Evolutionary conservation across 2,113 vertebrate species (phyloP).

Genomic region (Alligator mississippiensis): DNA sequence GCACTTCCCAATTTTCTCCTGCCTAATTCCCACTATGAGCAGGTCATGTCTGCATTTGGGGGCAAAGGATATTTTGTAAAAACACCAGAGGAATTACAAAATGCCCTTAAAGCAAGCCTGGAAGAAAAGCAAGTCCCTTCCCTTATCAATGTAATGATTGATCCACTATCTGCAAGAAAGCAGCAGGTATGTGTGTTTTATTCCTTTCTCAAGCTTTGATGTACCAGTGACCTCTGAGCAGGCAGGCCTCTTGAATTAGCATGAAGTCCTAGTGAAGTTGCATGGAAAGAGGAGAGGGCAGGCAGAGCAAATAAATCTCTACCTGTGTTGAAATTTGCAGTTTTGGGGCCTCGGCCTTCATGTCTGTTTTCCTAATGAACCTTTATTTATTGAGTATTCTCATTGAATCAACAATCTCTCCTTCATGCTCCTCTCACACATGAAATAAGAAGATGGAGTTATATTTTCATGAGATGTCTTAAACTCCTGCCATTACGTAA

Average conservation of each 20-base stretch:
- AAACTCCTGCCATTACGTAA: neutral
- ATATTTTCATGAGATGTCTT: neutral
- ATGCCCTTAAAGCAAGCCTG: slow-evolving; percentile 83
- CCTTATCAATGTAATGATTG: slow-evolving; percentile 93
- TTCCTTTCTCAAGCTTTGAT: neutral
- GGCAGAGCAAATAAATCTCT: neutral
- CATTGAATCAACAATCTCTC: neutral
- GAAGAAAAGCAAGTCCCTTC: slow-evolving; percentile 83
- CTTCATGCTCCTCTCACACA: neutral
- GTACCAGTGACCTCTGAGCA: neutral
- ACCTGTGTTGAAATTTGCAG: neutral
- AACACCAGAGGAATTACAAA: slow-evolving; percentile 87
- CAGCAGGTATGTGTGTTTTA: slow-evolving; percentile 83
- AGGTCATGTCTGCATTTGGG: slow-evolving; percentile 92
- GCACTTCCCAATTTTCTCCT: slow-evolving; percentile 89
- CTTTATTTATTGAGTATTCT: neutral
- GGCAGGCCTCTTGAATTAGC: neutral
- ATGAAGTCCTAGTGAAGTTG: neutral
- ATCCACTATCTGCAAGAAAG: slow-evolving; percentile 90
- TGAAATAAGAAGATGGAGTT: neutral
- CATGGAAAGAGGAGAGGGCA: neutral
- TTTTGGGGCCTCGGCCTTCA: neutral
- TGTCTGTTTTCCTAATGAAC: neutral
- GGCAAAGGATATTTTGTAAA: slow-evolving; percentile 91
- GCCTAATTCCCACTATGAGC: slow-evolving; percentile 91